Evolutionary conservation across 2,113 vertebrate species (phyloP), one percentile per base, ranked within the genome.

Genomic region (Collichthys lucidus): DNA sequence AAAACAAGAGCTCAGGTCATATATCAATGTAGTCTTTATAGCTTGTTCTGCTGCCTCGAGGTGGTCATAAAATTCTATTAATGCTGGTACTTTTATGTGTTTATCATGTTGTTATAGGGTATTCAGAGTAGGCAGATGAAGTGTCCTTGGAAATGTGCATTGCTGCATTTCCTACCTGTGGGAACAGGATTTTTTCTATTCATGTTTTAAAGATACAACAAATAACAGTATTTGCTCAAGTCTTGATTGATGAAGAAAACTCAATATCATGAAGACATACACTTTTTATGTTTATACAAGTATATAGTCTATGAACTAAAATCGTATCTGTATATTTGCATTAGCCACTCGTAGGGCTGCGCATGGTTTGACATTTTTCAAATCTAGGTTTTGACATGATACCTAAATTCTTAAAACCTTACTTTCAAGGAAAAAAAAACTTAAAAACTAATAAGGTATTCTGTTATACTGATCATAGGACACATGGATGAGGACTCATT

Each of bases 401-500:
- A 20, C 3, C 47, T 68, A 35, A 7, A 35, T 60, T 52, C 26
- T 68, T 31, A 35, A 19, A 35, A 50, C 46, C 11, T 6, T 29
- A 67, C 24, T 31, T 15, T 55, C 31, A 42, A 2, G 8, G 4
- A 7, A 35, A 35, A 35, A 35, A 35, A 35, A 35, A 4, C 5
- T 35, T 35, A 35, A 35, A 35, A 35, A 44, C 5, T 53, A 60
- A 63, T 11, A 59, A 14, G 8, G 5, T 22, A 35, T 60, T 64
- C 50, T 59, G 50, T 64, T 44, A 61, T 52, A 22, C 22, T 67
- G n/a, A 31, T 71, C 22, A 3, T 17, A 10, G 20, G 29, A 35
- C 55, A 53, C 52, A 55, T 1, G 10, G 15, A 74, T 31, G 52
- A 68, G 17, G 40, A 84, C 22, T 63, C 74, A 59, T n/a, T 49